Percentiles rank a stretch among this genome's conserved stretches.
phyloP scores from a whole-genome alignment of 2,113 vertebrate genomes.

The Erythrocercus mccallii region DNA sequence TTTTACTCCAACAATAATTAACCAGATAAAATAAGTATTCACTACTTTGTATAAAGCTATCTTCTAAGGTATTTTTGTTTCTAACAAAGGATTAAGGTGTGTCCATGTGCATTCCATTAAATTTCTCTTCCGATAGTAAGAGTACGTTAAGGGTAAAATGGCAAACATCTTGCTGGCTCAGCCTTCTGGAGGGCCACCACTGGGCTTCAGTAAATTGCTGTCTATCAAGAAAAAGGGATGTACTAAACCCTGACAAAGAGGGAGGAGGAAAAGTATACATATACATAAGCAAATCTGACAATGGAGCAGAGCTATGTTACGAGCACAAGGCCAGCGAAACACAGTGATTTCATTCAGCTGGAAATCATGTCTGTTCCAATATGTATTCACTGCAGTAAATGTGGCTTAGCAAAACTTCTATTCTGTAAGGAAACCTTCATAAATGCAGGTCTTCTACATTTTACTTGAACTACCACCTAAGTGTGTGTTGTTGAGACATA shows the following conservation, averaged over 20 bases:
- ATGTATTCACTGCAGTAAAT: not conserved
- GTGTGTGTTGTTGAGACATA: slow-evolving; percentile 46
- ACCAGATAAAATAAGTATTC: not conserved
- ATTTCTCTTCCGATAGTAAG: not conserved
- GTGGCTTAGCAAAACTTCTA: slow-evolving; percentile 53
- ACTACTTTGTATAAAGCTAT: not conserved
- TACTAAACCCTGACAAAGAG: not conserved
- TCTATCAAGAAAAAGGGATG: slow-evolving; percentile 1
- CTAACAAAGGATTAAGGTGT: slow-evolving; percentile 6
- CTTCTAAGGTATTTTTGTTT: not conserved
- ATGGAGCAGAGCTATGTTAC: not conserved
- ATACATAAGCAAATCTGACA: slow-evolving; percentile 34
- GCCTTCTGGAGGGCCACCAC: not conserved
- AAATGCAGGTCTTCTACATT: slow-evolving; percentile 50
- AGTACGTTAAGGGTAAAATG: not conserved
- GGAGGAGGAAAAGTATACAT: not conserved
- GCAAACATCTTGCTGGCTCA: not conserved
- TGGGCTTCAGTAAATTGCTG: not conserved
- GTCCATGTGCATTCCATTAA: not conserved
- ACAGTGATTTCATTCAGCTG: slow-evolving; percentile 20
- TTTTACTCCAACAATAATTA: not conserved
- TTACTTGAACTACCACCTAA: slow-evolving; percentile 64
- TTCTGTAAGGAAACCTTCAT: slow-evolving; percentile 57
- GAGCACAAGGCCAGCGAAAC: not conserved
- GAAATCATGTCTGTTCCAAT: slow-evolving; percentile 52